Base-by-base conservation (phyloP, 2,888 invertebrate genomes). In the Synergus gifuensis region DNA sequence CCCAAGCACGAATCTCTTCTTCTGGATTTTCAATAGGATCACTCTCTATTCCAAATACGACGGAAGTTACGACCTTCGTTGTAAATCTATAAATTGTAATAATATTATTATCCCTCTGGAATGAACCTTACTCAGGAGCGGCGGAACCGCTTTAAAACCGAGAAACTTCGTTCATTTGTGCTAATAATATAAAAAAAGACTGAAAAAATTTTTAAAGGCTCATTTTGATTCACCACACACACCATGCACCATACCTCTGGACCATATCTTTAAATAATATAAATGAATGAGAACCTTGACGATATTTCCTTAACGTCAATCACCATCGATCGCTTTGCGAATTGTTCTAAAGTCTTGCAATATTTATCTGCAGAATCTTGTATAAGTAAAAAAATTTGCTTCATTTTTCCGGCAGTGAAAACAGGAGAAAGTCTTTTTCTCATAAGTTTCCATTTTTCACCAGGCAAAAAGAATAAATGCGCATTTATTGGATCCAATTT, bases 391-490 rank as follows among this genome's bases (percentile, higher is more conserved):
- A 86, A 88, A 88, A 88, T 89, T 44, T 62, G 79, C 60, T 87
- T 89, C 81, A 90, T 80, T 81, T 88, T 88, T 9, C 87, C 87
- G 3, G 88, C 85, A 9, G 89, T 89, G 77, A 90, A 90, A n/a
- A 88, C 86, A n/a, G 89, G 89, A 22, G 87, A 87, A n/a, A 90
- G 80, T 77, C 88, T 89, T 7, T 82, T 76, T 14, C 90, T 81
- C 28, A 89, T 79, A 42, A 82, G 83, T 40, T 84, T 86, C 90
- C 90, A 90, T 22, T 85, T 83, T 11, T 85, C 81, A 4, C 88
- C 90, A 12, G 78, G 46, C 9, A 86, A 54, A 16, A 80, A 76
- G n/a, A 86, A 80, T 9, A 88, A 63, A 36, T 84, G 79, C 1
- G 67, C 83, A 0, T 73, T 76, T 3, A 88, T 36, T 2, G 86